Conservation (phyloP, 2,113 vertebrate species). For the Indicator maculatus region DNA sequence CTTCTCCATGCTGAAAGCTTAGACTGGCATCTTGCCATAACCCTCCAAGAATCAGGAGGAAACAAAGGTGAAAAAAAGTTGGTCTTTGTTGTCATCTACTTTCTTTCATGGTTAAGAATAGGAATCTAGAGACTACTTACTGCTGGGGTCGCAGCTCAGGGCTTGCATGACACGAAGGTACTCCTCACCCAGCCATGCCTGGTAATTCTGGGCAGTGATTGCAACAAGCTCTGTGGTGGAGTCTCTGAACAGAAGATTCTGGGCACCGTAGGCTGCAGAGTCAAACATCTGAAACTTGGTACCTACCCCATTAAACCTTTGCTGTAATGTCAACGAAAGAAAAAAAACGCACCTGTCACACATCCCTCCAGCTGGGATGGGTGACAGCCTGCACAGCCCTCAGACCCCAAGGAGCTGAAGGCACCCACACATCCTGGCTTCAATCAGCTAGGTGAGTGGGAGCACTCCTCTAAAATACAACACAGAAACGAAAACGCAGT, state of each 20-base stretch:
- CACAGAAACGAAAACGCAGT: background rate
- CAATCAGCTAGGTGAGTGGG: background rate
- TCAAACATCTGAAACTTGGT: conserved; percentile 88
- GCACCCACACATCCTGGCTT: background rate
- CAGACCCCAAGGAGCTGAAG: background rate
- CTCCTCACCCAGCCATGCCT: conserved; percentile 83
- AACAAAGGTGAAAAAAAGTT: background rate
- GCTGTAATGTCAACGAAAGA: conserved; percentile 55
- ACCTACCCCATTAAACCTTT: conserved; percentile 66
- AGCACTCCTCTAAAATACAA: background rate
- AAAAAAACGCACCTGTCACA: background rate
- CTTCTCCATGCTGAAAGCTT: background rate
- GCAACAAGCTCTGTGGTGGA: conserved; percentile 75
- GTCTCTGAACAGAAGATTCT: conserved; percentile 88
- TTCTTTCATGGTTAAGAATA: background rate
- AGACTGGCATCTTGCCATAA: background rate
- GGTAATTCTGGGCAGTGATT: conserved; percentile 77
- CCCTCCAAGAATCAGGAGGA: background rate
- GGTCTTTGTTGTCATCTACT: background rate
- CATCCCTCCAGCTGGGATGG: background rate
- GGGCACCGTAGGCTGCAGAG: conserved; percentile 72
- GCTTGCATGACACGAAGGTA: conserved; percentile 83
- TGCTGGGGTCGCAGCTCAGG: conserved; percentile 82
- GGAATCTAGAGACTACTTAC: conserved; percentile 68
- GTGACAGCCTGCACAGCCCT: background rate